A percentile compares a stretch with the other conserved stretches of the same genome.
Evolutionary conservation across 1,140 invertebrate species (phyloP).

Genomic region (Lineus longissimus): DNA sequence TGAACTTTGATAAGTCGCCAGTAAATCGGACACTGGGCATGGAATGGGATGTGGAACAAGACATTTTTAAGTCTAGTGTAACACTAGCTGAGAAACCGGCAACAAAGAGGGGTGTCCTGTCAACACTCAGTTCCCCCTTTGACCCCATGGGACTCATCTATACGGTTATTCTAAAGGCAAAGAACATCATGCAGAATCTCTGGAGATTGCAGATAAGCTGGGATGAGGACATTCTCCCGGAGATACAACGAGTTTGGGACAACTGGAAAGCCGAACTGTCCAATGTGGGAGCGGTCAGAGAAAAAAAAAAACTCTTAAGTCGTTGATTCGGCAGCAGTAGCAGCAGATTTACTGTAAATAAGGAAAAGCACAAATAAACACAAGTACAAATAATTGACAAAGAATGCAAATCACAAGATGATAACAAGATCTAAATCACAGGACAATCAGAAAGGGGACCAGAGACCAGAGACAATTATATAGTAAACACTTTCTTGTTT

Average conservation of each 20-base stretch:
- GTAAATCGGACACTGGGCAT: background rate
- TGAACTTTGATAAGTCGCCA: background rate
- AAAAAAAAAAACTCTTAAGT: no score
- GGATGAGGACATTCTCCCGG: background rate
- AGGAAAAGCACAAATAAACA: no score
- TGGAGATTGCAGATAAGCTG: background rate
- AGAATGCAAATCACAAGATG: no score
- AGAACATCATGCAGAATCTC: constrained; percentile 17
- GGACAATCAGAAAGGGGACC: no score
- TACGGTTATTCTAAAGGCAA: constrained; percentile 15
- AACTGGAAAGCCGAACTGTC: constrained; percentile 8
- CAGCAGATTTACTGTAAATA: no score
- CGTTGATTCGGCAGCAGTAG: no score
- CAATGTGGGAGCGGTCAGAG: no score
- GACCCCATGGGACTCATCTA: constrained; percentile 18
- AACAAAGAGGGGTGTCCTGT: constrained; percentile 14
- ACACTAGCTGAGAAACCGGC: background rate
- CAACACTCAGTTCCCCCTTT: constrained; percentile 11
- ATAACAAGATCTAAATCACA: no score
- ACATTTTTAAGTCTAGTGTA: constrained; percentile 7
- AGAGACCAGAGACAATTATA: no score
- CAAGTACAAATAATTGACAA: no score
- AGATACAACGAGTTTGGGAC: background rate
- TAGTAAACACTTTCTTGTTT: no score
- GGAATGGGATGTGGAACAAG: background rate